Evolutionary conservation across 23 tunicate species (phyloP).

Genomic region (Trididemnum clinides): DNA sequence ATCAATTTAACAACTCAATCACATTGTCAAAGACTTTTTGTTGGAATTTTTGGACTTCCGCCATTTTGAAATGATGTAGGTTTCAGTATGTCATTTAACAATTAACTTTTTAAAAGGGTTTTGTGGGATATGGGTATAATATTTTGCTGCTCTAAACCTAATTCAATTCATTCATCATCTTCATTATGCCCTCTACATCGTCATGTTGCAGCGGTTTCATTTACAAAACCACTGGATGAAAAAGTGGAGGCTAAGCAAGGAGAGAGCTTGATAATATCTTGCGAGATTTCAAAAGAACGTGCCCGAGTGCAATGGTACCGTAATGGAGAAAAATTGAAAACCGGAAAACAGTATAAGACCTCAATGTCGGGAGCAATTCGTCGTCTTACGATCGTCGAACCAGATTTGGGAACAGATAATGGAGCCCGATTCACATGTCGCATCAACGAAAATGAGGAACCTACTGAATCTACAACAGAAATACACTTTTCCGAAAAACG

Average conservation of each 20-base stretch:
- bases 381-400: constrained; percentile 55
- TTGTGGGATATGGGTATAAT: too few species aligned
- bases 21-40: too few species aligned
- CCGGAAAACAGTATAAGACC: constrained; percentile 68
- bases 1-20: too few species aligned
- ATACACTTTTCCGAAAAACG: constrained; percentile 53
- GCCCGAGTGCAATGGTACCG: constrained; percentile 92
- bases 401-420: constrained; percentile 48
- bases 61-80: too few species aligned
- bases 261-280: constrained; percentile 54
- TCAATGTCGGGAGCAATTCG: constrained; percentile 58
- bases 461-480: constrained; percentile 57
- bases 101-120: too few species aligned
- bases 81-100: too few species aligned
- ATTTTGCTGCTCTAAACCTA: too few species aligned
- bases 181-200: neutral
- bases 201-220: constrained; percentile 65
- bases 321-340: constrained; percentile 54
- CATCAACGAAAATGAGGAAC: constrained; percentile 76
- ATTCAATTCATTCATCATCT: too few species aligned
- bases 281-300: constrained; percentile 75
- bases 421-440: constrained; percentile 69
- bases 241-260: constrained; percentile 52
- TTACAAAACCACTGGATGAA: constrained; percentile 69
- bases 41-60: too few species aligned